Conservation (phyloP, 2,888 invertebrate genomes). For the Spodoptera picta region DNA sequence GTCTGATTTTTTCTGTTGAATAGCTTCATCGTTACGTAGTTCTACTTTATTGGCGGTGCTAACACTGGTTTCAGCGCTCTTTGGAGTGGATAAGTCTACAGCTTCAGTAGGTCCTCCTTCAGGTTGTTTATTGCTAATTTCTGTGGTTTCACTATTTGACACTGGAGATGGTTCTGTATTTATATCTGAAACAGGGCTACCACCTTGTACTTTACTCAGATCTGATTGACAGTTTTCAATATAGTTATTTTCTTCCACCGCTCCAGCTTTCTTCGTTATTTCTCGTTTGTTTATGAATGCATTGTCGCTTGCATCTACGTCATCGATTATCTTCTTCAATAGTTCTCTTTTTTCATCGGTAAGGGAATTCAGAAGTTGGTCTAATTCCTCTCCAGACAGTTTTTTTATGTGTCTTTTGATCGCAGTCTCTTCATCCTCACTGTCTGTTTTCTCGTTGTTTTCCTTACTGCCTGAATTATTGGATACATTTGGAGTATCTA, state of each 20-base stretch:
- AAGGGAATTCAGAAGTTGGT: constrained; percentile 77
- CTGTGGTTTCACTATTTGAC: constrained; percentile 61
- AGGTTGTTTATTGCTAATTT: constrained; percentile 60
- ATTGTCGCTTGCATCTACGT: constrained; percentile 54
- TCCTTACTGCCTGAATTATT: constrained; percentile 52
- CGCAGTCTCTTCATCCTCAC: constrained; percentile 76
- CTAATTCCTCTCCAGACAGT: constrained; percentile 75
- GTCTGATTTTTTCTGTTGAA: constrained; percentile 55
- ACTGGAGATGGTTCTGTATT: constrained; percentile 63
- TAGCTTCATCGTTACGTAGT: constrained; percentile 50
- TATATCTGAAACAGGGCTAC: constrained; percentile 60
- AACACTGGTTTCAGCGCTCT: constrained; percentile 61
- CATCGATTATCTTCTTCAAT: constrained; percentile 78
- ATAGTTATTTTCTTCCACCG: constrained; percentile 76
- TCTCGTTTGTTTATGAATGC: constrained; percentile 77
- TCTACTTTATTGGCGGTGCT: constrained; percentile 62
- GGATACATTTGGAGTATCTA: constrained; percentile 41
- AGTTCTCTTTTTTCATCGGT: constrained; percentile 79
- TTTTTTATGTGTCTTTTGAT: constrained; percentile 81
- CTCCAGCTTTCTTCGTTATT: constrained; percentile 83
- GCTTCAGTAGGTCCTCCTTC: constrained; percentile 61
- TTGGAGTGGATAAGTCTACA: constrained; percentile 61
- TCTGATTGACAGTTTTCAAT: constrained; percentile 75
- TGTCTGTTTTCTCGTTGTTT: constrained; percentile 52
- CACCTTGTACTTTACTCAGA: constrained; percentile 72